Conservation (phyloP, 2,113 vertebrate species). For the Xenopus tropicalis region UCB_Xtro_10.0 CM004443.2:100472501-100473000, state of each 20-base stretch:
- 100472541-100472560: slow-evolving; percentile 16
- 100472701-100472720: slow-evolving; percentile 52
- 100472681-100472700: slow-evolving; percentile 53
- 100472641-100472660: slow-evolving; percentile 40
- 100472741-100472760: slow-evolving; percentile 48
- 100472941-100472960: neutral
- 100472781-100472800: slow-evolving; percentile 61
- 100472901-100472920: slow-evolving; percentile 59
- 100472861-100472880: slow-evolving; percentile 65
- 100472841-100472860: slow-evolving; percentile 59
- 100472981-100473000: too few relatives aligned
- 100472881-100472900: slow-evolving; percentile 88
- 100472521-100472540: slow-evolving; percentile 55
- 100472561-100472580: slow-evolving; percentile 7
- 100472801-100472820: slow-evolving; percentile 55
- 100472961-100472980: neutral
- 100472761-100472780: slow-evolving; percentile 82
- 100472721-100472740: slow-evolving; percentile 42
- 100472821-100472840: slow-evolving; percentile 49
- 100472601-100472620: slow-evolving; percentile 36
- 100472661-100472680: slow-evolving; percentile 30
- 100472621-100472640: slow-evolving; percentile 30
- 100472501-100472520: slow-evolving; percentile 51
- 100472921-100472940: neutral
- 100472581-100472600: slow-evolving; percentile 15